Conservation (phyloP, 2,113 vertebrate genomes). For the Hippolais icterina region DNA sequence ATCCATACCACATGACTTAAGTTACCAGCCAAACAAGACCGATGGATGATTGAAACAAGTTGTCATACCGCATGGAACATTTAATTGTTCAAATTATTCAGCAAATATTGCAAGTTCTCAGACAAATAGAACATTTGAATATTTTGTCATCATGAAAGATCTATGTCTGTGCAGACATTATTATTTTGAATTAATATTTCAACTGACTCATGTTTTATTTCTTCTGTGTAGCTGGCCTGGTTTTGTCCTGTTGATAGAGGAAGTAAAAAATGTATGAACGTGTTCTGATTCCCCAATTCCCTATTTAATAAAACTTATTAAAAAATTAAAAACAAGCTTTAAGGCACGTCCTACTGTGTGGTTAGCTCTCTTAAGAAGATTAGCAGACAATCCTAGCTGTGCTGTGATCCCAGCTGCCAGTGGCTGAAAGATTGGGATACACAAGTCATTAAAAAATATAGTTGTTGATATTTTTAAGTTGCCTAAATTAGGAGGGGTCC, state of each 20-base stretch:
- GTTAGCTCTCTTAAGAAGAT: constrained; percentile 37
- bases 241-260: constrained; percentile 9
- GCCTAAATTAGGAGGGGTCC: neutral
- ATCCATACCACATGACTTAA: neutral
- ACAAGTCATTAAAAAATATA: constrained; percentile 16
- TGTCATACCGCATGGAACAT: neutral
- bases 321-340: constrained; percentile 40
- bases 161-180: neutral
- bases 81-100: neutral
- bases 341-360: neutral
- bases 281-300: constrained; percentile 33
- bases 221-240: neutral
- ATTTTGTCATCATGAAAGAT: neutral
- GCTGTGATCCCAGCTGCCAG: neutral
- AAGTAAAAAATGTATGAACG: neutral
- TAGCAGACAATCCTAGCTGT: constrained; percentile 17
- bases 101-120: neutral
- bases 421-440: neutral
- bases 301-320: constrained; percentile 35
- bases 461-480: neutral
- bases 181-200: constrained; percentile 28
- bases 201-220: constrained; percentile 1
- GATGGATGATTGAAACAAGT: neutral
- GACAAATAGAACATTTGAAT: neutral
- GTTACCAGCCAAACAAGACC: neutral